phyloP scores from a whole-genome alignment of 1,140 invertebrate species.

The Chlorops oryzae region DNA sequence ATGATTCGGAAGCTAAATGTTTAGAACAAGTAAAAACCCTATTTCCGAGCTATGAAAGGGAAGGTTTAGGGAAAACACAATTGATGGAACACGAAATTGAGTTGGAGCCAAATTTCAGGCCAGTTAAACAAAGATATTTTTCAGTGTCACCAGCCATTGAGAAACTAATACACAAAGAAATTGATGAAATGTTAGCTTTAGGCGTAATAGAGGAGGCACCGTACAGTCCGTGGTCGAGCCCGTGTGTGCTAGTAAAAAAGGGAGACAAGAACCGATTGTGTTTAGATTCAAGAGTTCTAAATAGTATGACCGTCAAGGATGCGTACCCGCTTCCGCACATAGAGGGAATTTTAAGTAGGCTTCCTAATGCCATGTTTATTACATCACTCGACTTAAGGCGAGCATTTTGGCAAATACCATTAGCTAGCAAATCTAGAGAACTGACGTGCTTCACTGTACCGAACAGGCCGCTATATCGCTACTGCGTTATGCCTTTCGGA shows the following conservation, averaged over 20 bases:
- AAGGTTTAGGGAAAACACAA: not conserved
- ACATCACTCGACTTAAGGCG: conserved; percentile 2
- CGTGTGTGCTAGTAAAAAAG: conserved; percentile 7
- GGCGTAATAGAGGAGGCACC: conserved; percentile 18
- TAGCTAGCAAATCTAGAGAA: not conserved
- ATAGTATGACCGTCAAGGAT: conserved; percentile 9
- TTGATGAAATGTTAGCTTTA: conserved; percentile 14
- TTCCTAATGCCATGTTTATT: conserved; percentile 13
- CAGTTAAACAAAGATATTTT: conserved; percentile 11
- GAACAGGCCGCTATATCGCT: conserved; percentile 3
- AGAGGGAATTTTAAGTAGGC: conserved; percentile 10
- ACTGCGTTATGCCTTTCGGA: conserved; percentile 8
- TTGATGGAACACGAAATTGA: conserved; percentile 3
- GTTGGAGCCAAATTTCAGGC: not conserved
- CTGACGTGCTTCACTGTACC: conserved; percentile 11
- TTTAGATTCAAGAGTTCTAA: conserved; percentile 8
- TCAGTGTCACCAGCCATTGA: conserved; percentile 15
- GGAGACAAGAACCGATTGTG: conserved; percentile 10
- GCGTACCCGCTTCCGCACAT: conserved; percentile 12
- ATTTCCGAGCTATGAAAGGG: conserved; percentile 2
- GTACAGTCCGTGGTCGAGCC: conserved; percentile 15
- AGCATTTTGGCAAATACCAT: conserved; percentile 13
- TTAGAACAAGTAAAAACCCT: not conserved
- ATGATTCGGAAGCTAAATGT: not conserved
- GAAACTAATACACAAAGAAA: conserved; percentile 12